Conservation (phyloP, 1,140 invertebrate species). For the Dysdera silvatica region DNA sequence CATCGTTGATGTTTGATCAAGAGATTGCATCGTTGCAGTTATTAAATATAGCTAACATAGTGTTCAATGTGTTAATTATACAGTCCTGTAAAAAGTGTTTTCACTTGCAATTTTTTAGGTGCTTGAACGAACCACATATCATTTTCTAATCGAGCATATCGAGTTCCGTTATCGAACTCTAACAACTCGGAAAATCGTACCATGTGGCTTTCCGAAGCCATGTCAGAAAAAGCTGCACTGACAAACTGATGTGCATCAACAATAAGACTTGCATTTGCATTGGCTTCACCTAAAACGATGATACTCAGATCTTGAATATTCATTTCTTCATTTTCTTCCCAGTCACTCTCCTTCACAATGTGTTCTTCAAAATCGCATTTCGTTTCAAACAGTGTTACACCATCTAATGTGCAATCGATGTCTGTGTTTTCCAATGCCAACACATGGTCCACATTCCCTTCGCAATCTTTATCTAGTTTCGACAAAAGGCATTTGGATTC, state of each 20-base stretch:
- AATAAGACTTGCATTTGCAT: too few species aligned
- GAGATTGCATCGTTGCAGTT: too few species aligned
- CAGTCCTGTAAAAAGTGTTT: conserved; percentile 13
- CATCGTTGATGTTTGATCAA: too few species aligned
- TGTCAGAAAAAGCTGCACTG: too few species aligned
- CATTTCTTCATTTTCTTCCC: conserved; percentile 3
- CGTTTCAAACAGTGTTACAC: background rate
- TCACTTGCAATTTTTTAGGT: background rate
- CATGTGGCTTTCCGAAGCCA: too few species aligned
- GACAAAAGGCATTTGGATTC: background rate
- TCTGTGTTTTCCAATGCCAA: background rate
- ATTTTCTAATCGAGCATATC: background rate
- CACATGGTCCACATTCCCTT: background rate
- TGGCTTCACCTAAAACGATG: conserved; percentile 9
- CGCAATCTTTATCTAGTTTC: background rate
- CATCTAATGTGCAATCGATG: background rate
- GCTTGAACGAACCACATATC: conserved; percentile 14
- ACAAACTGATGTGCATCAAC: too few species aligned
- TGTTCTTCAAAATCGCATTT: background rate
- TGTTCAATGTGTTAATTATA: conserved; percentile 6
- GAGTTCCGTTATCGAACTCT: background rate
- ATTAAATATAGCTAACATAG: too few species aligned
- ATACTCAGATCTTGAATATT: background rate
- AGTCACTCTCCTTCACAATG: background rate
- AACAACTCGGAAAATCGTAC: too few species aligned